phyloP scores from a whole-genome alignment of 2,113 vertebrate species.

The Theristicus caerulescens region DNA sequence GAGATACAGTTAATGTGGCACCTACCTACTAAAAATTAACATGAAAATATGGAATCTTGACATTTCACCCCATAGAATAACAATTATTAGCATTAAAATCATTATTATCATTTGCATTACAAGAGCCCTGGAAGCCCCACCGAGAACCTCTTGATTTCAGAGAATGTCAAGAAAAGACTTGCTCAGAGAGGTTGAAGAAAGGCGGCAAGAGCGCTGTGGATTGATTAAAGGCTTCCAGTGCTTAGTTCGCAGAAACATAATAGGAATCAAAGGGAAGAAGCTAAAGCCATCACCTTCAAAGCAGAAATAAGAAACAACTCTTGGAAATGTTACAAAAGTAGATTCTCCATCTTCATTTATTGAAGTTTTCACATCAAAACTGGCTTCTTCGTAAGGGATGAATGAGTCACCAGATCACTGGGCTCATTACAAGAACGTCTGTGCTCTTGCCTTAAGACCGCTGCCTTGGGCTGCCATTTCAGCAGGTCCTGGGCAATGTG shows the following conservation, averaged over 20 bases:
- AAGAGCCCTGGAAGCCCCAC: not conserved
- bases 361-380: conserved; percentile 28
- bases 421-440: not conserved
- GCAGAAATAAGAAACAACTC: not conserved
- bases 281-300: conserved; percentile 29
- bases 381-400: not conserved
- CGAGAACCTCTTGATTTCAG: not conserved
- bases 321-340: not conserved
- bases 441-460: not conserved
- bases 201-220: not conserved
- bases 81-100: not conserved
- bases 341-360: conserved; percentile 9
- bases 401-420: not conserved
- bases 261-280: not conserved
- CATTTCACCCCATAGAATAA: not conserved
- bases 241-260: not conserved
- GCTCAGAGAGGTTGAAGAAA: not conserved
- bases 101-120: not conserved
- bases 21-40: not conserved
- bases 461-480: not conserved
- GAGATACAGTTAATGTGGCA: not conserved
- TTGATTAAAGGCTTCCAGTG: not conserved
- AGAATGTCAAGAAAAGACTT: not conserved
- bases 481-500: not conserved
- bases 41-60: not conserved